Evolutionary conservation across 2,113 vertebrate species (phyloP).

Genomic region (Saccopteryx bilineata): DNA sequence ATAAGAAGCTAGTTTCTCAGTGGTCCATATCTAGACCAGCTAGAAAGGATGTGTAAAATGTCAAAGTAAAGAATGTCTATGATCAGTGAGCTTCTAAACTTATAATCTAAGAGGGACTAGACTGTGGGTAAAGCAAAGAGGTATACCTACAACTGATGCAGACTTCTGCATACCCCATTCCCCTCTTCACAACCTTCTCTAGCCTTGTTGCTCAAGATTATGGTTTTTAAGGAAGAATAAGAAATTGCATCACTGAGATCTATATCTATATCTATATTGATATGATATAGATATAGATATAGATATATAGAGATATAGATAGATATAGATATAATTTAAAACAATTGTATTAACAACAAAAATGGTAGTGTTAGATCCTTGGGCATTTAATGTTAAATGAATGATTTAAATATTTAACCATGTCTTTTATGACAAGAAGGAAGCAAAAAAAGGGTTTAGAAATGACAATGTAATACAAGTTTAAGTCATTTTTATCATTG

Average conservation of each 20-base stretch:
- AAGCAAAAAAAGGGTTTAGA: background rate
- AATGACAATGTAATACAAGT: background rate
- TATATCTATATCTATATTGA: too few relatives aligned
- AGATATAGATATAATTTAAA: too few relatives aligned
- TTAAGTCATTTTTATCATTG: background rate
- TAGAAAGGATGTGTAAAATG: background rate
- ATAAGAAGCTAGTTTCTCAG: background rate
- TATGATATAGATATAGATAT: too few relatives aligned
- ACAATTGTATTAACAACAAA: background rate
- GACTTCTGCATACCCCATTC: accelerated
- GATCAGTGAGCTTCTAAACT: background rate
- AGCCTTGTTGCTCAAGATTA: background rate
- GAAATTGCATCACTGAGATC: background rate
- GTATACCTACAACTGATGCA: background rate
- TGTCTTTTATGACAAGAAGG: background rate
- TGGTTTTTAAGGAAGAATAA: background rate
- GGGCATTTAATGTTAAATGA: constrained; percentile 5
- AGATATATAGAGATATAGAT: too few relatives aligned
- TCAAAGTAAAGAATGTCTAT: background rate
- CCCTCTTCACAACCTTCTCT: background rate
- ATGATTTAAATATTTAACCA: constrained; percentile 31
- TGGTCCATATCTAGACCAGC: background rate
- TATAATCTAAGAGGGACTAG: background rate
- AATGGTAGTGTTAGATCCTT: background rate
- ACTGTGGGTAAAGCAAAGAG: background rate